Percentiles rank a stretch among this genome's conserved stretches.
Conservation (phyloP, 2,113 vertebrate species). For the Corvus moneduloides region DNA sequence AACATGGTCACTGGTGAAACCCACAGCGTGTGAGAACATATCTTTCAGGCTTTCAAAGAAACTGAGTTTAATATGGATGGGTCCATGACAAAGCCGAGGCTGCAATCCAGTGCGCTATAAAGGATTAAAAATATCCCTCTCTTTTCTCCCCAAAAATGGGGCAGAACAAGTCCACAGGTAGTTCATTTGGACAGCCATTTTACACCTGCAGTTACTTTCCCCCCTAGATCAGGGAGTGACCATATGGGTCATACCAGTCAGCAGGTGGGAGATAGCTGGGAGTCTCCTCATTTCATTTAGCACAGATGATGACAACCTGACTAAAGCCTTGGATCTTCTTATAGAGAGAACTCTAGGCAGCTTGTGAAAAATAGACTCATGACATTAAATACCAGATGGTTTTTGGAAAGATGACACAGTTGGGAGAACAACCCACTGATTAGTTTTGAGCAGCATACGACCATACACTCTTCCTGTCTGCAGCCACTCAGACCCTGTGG, state of each 20-base stretch:
- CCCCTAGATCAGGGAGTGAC: background rate
- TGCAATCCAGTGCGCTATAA: background rate
- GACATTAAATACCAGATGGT: background rate
- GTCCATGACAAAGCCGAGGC: background rate
- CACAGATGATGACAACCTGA: background rate
- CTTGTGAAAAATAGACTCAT: background rate
- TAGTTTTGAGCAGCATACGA: background rate
- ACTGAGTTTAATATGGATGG: background rate
- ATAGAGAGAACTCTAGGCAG: background rate
- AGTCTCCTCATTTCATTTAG: background rate
- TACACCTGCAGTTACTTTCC: background rate
- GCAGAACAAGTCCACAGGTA: background rate
- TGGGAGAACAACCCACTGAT: background rate
- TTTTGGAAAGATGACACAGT: background rate
- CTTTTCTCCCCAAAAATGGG: background rate
- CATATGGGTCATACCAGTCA: background rate
- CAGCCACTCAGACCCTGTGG: background rate
- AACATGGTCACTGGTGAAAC: background rate
- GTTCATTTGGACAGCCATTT: background rate
- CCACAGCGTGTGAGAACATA: rapidly evolving
- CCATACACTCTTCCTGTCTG: background rate
- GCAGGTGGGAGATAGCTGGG: background rate
- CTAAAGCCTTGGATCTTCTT: background rate
- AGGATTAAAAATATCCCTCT: background rate
- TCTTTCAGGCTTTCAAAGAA: background rate